Percentiles rank a stretch among this genome's conserved stretches.
phyloP scores from a whole-genome alignment of 1,140 invertebrate genomes.

The Bombus fervidus region DNA sequence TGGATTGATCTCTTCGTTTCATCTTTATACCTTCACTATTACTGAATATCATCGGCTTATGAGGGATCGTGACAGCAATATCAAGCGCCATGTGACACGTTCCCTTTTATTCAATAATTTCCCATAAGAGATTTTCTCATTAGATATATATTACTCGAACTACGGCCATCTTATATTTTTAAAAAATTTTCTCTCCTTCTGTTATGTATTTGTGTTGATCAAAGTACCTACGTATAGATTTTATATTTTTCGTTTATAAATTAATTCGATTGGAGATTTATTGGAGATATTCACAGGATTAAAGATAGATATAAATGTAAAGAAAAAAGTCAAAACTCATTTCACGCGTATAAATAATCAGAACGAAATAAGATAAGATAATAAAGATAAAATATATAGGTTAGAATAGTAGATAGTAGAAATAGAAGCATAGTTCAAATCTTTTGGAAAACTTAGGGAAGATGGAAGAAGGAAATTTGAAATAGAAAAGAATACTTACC shows the following conservation, averaged over 20 bases:
- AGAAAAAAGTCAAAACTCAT: neutral
- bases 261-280: neutral
- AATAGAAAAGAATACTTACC: too few relatives aligned
- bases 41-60: neutral
- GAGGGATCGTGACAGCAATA: too few relatives aligned
- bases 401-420: too few relatives aligned
- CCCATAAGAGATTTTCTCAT: neutral
- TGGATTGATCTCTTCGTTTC: constrained; percentile 23
- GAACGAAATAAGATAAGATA: too few relatives aligned
- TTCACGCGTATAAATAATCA: too few relatives aligned
- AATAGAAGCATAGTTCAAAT: too few relatives aligned
- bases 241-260: neutral
- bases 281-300: constrained; percentile 24
- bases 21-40: constrained; percentile 2
- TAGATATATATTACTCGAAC: neutral
- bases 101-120: neutral
- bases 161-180: neutral
- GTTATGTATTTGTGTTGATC: neutral
- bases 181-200: neutral
- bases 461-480: too few relatives aligned
- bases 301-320: neutral
- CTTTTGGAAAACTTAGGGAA: too few relatives aligned
- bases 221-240: neutral
- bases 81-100: neutral
- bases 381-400: too few relatives aligned